phyloP scores from a whole-genome alignment of 2,113 vertebrate species.

The Hemicordylus capensis region DNA sequence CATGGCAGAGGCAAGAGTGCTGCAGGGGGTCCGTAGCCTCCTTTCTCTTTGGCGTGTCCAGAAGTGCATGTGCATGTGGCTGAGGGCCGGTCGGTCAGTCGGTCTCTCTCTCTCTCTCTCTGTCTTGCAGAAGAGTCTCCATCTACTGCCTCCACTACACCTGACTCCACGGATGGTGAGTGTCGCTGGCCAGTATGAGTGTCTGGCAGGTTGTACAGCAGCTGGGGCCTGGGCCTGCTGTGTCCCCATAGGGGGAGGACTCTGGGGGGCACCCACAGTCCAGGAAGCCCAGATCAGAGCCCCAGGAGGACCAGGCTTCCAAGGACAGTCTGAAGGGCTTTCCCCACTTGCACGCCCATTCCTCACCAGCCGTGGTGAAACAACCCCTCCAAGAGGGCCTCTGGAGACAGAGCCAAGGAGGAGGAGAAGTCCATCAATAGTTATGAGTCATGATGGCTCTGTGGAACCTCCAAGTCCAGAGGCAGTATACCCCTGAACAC shows the following conservation, averaged over 20 bases:
- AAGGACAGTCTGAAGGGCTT: too few relatives aligned
- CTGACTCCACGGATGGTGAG: slow-evolving; percentile 76
- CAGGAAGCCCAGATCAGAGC: background rate
- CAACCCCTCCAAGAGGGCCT: background rate
- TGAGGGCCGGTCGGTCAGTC: too few relatives aligned
- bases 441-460: background rate
- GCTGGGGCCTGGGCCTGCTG: background rate
- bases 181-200: accelerated
- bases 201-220: too few relatives aligned
- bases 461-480: background rate
- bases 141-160: slow-evolving; percentile 74
- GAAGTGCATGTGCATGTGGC: background rate
- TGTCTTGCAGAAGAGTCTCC: slow-evolving; percentile 74
- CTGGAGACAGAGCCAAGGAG: too few relatives aligned
- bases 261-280: background rate
- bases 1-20: background rate
- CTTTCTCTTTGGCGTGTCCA: background rate
- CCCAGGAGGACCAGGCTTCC: too few relatives aligned
- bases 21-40: too few relatives aligned
- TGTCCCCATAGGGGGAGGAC: background rate
- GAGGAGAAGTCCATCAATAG: too few relatives aligned
- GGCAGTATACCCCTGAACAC: background rate
- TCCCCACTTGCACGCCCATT: too few relatives aligned
- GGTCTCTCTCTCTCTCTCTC: background rate
- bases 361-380: too few relatives aligned